Percentiles rank a stretch among this genome's conserved stretches.
phyloP scores from a whole-genome alignment of 2,113 vertebrate species.

The Microcebus murinus region DNA sequence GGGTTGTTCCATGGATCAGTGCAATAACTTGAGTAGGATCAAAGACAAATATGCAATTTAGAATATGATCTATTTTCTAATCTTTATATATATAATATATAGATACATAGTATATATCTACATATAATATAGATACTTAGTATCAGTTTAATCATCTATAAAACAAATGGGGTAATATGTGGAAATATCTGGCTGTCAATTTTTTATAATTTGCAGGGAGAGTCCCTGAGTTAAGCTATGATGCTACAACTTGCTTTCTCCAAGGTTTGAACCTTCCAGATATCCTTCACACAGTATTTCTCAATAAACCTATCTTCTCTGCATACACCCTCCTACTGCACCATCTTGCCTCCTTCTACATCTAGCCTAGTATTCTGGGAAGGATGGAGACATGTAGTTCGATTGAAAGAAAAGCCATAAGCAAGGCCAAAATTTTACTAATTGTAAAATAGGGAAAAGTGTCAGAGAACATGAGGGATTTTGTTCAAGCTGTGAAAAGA shows the following conservation, averaged over 20 bases:
- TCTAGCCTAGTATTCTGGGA: not conserved
- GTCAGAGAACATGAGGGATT: not conserved
- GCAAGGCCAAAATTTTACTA: not conserved
- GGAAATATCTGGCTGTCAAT: not conserved
- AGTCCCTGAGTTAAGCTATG: not conserved
- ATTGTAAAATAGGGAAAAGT: not conserved
- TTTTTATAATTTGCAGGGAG: not conserved
- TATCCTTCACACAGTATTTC: not conserved
- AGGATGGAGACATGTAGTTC: not conserved
- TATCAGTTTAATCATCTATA: not conserved
- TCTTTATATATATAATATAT: not conserved
- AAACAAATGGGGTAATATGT: not conserved
- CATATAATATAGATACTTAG: not conserved
- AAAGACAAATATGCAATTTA: constrained; percentile 6
- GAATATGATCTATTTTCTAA: not conserved
- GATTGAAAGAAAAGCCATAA: not conserved
- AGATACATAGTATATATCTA: not conserved
- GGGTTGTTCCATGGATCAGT: not conserved
- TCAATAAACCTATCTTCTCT: not conserved
- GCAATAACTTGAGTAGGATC: not conserved
- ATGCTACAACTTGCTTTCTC: not conserved
- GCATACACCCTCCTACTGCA: not conserved
- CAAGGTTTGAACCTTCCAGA: not conserved
- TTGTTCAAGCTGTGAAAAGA: not conserved
- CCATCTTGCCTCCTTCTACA: not conserved